Evolutionary conservation across 2,113 vertebrate genomes (phyloP).

Genomic region (Hassar affinis): DNA sequence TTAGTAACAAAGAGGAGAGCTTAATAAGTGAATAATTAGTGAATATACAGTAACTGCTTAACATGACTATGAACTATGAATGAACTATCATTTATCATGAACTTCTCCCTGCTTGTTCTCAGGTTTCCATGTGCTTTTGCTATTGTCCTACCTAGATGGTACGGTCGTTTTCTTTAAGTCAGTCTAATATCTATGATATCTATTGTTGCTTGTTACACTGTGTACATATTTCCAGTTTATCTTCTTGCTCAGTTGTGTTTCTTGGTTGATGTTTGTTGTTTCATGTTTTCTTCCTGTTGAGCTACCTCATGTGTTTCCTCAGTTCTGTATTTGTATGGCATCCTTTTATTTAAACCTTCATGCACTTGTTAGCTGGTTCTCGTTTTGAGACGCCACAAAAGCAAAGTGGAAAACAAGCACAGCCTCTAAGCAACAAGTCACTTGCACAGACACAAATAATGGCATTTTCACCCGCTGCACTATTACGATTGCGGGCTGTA

Average conservation of each 20-base stretch:
- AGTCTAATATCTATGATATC: not conserved
- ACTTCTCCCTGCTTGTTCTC: not conserved
- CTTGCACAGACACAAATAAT: not conserved
- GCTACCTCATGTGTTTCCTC: not conserved
- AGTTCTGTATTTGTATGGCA: not conserved
- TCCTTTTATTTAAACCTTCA: not conserved
- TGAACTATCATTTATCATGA: not conserved
- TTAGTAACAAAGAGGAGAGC: not conserved
- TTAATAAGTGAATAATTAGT: constrained; percentile 5
- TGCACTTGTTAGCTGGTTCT: not conserved
- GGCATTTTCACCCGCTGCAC: not conserved
- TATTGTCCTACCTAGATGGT: not conserved
- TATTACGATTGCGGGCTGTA: not conserved
- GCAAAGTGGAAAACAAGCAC: not conserved
- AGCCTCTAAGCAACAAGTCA: constrained; percentile 6
- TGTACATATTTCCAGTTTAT: not conserved
- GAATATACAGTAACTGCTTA: not conserved
- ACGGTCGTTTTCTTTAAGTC: not conserved
- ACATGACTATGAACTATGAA: not conserved
- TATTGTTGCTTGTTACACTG: not conserved
- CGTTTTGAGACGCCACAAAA: not conserved
- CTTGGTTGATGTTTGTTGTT: not conserved
- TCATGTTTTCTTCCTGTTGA: not conserved
- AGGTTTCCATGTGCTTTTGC: not conserved
- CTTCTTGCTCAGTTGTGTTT: not conserved